phyloP scores from a whole-genome alignment of 2,797 vertebrate genomes.

The Sebastes steindachneri region DNA sequence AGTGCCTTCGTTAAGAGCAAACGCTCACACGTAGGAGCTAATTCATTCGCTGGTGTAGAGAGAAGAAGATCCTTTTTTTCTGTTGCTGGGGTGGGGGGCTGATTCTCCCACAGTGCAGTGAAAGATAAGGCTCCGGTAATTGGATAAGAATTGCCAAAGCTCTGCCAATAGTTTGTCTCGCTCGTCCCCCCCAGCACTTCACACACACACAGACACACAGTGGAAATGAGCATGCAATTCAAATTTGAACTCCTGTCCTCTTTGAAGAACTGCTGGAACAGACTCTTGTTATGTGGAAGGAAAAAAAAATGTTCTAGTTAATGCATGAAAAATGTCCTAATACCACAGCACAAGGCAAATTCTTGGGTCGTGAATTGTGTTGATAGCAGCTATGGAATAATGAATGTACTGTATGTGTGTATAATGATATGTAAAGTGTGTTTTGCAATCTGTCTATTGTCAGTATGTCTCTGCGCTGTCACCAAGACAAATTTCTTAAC shows the following conservation, averaged over 20 bases:
- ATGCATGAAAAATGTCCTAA: constrained; percentile 59
- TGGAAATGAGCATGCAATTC: constrained; percentile 65
- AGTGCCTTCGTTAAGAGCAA: constrained; percentile 50
- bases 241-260: constrained; percentile 66
- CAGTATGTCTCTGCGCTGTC: constrained; percentile 30
- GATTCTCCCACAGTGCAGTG: constrained; percentile 72
- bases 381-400: constrained; percentile 40
- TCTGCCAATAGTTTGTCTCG: constrained; percentile 73
- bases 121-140: constrained; percentile 79
- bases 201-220: constrained; percentile 29
- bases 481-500: constrained; percentile 53
- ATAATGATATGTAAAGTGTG: constrained; percentile 58
- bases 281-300: constrained; percentile 38
- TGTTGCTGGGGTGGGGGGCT: constrained; percentile 55
- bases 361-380: constrained; percentile 48
- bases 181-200: constrained; percentile 53
- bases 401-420: constrained; percentile 35
- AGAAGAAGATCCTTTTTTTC: constrained; percentile 49
- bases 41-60: constrained; percentile 55
- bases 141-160: constrained; percentile 78
- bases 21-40: constrained; percentile 44
- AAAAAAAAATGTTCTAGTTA: constrained; percentile 38
- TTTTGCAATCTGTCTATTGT: constrained; percentile 50
- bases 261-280: constrained; percentile 49
- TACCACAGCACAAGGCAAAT: constrained; percentile 23